A percentile compares a stretch with the other conserved stretches of the same genome.
phyloP scores from a whole-genome alignment of 1,140 invertebrate genomes.

The Oscheius sp. region DNA sequence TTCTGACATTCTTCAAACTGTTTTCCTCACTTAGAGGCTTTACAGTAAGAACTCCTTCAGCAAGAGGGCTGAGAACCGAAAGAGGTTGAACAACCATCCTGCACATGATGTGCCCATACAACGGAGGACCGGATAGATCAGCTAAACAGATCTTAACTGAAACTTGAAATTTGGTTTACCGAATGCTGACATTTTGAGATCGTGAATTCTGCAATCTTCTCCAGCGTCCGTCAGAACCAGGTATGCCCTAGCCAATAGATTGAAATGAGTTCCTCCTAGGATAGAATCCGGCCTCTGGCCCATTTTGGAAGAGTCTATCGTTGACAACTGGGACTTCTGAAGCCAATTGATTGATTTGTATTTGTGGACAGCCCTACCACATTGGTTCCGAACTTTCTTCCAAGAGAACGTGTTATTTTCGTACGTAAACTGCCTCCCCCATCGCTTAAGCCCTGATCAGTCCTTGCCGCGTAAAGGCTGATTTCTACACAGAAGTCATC shows the following conservation, averaged over 20 bases:
- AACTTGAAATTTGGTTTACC: neutral
- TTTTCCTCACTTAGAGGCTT: slow-evolving; percentile 10
- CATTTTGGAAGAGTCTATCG: neutral
- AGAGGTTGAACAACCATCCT: slow-evolving; percentile 30
- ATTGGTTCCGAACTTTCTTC: slow-evolving; percentile 31
- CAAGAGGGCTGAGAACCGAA: slow-evolving; percentile 28
- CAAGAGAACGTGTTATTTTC: slow-evolving; percentile 30
- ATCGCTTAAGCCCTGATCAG: slow-evolving; percentile 18
- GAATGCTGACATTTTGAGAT: slow-evolving; percentile 31
- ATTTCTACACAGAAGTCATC: slow-evolving; percentile 34
- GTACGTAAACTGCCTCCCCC: slow-evolving; percentile 24
- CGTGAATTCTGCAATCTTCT: slow-evolving; percentile 29
- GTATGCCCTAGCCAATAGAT: slow-evolving; percentile 28
- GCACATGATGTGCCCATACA: slow-evolving; percentile 34
- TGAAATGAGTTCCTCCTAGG: slow-evolving; percentile 22
- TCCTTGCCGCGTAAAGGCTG: slow-evolving; percentile 25
- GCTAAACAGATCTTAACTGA: slow-evolving; percentile 5
- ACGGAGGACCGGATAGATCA: slow-evolving; percentile 32
- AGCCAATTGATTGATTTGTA: neutral
- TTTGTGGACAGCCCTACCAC: slow-evolving; percentile 7
- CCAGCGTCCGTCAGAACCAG: slow-evolving; percentile 26
- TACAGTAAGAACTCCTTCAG: slow-evolving; percentile 24
- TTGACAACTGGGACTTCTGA: slow-evolving; percentile 16
- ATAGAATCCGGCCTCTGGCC: slow-evolving; percentile 18
- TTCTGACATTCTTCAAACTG: neutral